phyloP scores from a whole-genome alignment of 23 tunicate genomes.

The Styela plicata region DNA sequence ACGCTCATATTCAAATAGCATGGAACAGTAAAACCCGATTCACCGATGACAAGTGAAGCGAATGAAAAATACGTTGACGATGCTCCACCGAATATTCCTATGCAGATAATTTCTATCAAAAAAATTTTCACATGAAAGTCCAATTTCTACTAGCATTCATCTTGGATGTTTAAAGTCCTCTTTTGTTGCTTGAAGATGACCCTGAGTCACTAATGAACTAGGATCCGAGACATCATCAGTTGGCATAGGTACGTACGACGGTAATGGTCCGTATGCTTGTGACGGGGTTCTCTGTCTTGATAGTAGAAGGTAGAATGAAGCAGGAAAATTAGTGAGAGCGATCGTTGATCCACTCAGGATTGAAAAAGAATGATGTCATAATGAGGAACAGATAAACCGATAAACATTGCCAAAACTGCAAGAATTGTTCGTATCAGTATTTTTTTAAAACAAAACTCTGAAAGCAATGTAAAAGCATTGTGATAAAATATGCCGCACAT shows the following conservation, averaged over 20 bases:
- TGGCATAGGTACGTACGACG: neutral
- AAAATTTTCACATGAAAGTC: slow-evolving; percentile 19
- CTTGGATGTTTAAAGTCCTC: neutral
- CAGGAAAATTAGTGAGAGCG: slow-evolving; percentile 76
- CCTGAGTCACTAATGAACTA: too few species aligned
- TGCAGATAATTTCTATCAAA: slow-evolving; percentile 45
- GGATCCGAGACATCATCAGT: too few species aligned
- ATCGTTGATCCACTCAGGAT: slow-evolving; percentile 77
- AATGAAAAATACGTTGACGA: slow-evolving; percentile 69
- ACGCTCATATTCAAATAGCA: slow-evolving; percentile 52
- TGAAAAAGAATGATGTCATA: slow-evolving; percentile 71
- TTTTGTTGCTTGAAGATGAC: too few species aligned
- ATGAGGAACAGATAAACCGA: slow-evolving; percentile 74
- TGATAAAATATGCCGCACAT: too few species aligned
- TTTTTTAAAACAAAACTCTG: slow-evolving; percentile 43
- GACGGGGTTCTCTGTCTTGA: slow-evolving; percentile 23
- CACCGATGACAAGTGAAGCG: slow-evolving; percentile 48
- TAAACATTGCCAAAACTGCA: slow-evolving; percentile 29
- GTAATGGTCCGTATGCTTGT: neutral
- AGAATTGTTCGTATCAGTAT: slow-evolving; percentile 34
- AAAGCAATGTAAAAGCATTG: too few species aligned
- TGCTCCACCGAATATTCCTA: slow-evolving; percentile 68
- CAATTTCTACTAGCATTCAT: neutral
- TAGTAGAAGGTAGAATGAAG: slow-evolving; percentile 71
- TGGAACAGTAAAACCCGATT: slow-evolving; percentile 85